Percentiles rank a stretch among this genome's conserved stretches.
Conservation (phyloP, 2,113 vertebrate genomes). For the Panthera leo region DNA sequence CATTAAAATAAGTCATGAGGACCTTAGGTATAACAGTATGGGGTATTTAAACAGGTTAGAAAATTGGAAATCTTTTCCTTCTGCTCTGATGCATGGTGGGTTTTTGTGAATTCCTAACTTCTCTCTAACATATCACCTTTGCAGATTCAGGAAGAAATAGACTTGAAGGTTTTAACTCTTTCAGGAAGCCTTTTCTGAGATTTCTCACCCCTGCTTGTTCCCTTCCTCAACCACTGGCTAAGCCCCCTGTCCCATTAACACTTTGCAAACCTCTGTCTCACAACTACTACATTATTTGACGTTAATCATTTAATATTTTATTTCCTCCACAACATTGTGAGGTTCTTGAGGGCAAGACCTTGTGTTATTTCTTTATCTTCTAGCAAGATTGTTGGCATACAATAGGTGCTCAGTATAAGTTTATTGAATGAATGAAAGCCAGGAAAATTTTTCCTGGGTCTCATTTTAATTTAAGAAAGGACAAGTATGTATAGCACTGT, state of each 20-base stretch:
- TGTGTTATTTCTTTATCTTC: neutral
- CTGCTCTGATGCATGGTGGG: neutral
- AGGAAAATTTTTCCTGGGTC: neutral
- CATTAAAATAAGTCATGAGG: slow-evolving; percentile 59
- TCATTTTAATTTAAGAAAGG: neutral
- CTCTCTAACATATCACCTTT: neutral
- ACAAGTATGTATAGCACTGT: neutral
- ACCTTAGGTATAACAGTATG: neutral
- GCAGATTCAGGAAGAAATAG: neutral
- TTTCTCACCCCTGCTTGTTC: neutral
- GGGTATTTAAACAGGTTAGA: neutral
- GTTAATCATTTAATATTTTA: neutral
- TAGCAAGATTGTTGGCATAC: neutral
- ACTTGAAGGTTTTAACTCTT: neutral
- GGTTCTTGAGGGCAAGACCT: neutral
- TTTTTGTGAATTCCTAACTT: slow-evolving; percentile 4
- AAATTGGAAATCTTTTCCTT: slow-evolving; percentile 12
- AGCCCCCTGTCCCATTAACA: neutral
- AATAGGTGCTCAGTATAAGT: neutral
- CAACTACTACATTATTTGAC: neutral
- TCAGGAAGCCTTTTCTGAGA: neutral
- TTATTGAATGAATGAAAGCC: slow-evolving; percentile 5
- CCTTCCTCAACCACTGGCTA: neutral
- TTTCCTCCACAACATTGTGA: neutral
- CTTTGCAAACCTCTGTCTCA: neutral